Conservation (phyloP, 2,888 invertebrate genomes). For the Crepidodera aurea region DNA sequence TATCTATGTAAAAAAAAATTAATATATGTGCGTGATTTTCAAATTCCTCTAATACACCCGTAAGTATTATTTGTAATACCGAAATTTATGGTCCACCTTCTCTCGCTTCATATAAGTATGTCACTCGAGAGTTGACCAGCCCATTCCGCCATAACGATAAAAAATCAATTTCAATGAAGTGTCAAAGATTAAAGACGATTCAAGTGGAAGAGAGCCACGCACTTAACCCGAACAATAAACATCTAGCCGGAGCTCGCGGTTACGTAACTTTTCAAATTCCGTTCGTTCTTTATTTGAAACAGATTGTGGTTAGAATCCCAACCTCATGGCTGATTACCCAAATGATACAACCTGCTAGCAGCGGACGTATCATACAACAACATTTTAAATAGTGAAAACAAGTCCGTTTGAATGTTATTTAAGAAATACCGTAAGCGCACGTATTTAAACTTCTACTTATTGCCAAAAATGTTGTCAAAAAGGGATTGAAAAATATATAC, state of each 20-base stretch:
- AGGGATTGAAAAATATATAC: too few relatives aligned
- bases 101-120: slow-evolving; percentile 10
- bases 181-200: slow-evolving; percentile 29
- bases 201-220: slow-evolving; percentile 31
- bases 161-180: slow-evolving; percentile 34
- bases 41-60: neutral
- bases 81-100: slow-evolving; percentile 6
- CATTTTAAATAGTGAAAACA: too few relatives aligned
- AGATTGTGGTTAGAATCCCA: slow-evolving; percentile 18
- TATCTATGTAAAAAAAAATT: too few relatives aligned
- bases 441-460: too few relatives aligned
- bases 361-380: too few relatives aligned
- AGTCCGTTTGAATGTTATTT: too few relatives aligned
- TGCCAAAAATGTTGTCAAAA: too few relatives aligned
- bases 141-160: slow-evolving; percentile 19
- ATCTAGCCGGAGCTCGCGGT: slow-evolving; percentile 45
- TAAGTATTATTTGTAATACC: neutral
- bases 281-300: slow-evolving; percentile 48
- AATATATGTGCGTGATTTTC: too few relatives aligned
- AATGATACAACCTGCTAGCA: too few relatives aligned
- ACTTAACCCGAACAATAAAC: slow-evolving; percentile 47
- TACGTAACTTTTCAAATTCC: slow-evolving; percentile 57
- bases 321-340: slow-evolving; percentile 9
- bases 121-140: slow-evolving; percentile 19
- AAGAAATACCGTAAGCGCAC: too few relatives aligned